Conservation (phyloP, 2,888 invertebrate species). For the Chorisops tibialis region DNA sequence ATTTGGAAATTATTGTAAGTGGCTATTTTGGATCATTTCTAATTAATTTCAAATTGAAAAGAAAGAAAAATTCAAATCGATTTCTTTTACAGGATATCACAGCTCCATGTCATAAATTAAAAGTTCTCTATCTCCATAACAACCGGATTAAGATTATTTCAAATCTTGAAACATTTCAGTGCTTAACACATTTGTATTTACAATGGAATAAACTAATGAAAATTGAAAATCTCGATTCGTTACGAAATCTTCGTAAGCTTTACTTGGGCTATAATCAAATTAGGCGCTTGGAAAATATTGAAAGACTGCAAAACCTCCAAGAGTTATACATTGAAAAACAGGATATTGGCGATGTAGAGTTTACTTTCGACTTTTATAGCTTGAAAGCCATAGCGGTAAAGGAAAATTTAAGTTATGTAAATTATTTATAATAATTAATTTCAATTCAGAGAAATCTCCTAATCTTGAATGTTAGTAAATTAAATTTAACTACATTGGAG, state of each 20-base stretch:
- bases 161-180: conserved; percentile 63
- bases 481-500: conserved; percentile 58
- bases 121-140: conserved; percentile 72
- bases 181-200: conserved; percentile 66
- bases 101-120: conserved; percentile 53
- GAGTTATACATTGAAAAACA: conserved; percentile 70
- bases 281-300: conserved; percentile 66
- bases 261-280: conserved; percentile 71
- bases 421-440: conserved; percentile 2
- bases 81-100: conserved; percentile 45
- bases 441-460: conserved; percentile 56
- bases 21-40: too few species aligned
- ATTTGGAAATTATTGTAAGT: conserved; percentile 59
- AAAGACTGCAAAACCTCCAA: conserved; percentile 58
- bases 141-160: conserved; percentile 74
- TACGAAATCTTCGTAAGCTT: conserved; percentile 70
- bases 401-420: conserved; percentile 7
- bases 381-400: conserved; percentile 59
- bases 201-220: conserved; percentile 74
- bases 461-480: conserved; percentile 62
- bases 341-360: conserved; percentile 55
- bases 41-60: conserved; percentile 12
- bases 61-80: neutral
- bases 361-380: conserved; percentile 67
- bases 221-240: conserved; percentile 62